A percentile compares a stretch with the other conserved stretches of the same genome.
These are phyloP conservation scores for Agrilus cyanescens DNA, from an alignment of 2,888 invertebrate genomes.

Conservation along the genomic window DNA sequence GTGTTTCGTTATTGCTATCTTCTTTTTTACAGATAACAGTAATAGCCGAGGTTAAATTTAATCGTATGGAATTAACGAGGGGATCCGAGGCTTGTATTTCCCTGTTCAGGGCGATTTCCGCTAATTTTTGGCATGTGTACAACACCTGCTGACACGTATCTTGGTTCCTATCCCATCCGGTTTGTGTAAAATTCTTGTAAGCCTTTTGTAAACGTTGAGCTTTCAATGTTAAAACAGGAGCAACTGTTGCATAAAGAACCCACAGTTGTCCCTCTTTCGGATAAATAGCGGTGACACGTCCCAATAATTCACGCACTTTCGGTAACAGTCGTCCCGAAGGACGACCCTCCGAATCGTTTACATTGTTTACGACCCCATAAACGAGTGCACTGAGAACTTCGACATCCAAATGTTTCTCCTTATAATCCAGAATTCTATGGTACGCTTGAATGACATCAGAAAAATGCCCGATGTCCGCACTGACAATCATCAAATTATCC, in stretches of 20 bases:
- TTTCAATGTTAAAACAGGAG: constrained; percentile 44
- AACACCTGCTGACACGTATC: constrained; percentile 50
- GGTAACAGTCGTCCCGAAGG: constrained; percentile 39
- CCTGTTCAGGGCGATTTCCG: constrained; percentile 44
- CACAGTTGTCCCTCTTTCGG: constrained; percentile 64
- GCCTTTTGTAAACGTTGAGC: constrained; percentile 68
- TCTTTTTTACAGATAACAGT: constrained; percentile 34
- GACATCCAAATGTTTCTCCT: constrained; percentile 63
- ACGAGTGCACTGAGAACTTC: constrained; percentile 64
- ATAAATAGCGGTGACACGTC: constrained; percentile 56
- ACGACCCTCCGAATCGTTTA: constrained; percentile 48
- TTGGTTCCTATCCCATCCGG: constrained; percentile 48
- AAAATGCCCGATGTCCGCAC: constrained; percentile 76
- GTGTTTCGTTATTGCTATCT: constrained; percentile 29
- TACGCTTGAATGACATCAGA: constrained; percentile 76
- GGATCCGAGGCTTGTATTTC: constrained; percentile 26
- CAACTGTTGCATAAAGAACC: constrained; percentile 68
- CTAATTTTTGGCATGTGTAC: constrained; percentile 45
- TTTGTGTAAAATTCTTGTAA: constrained; percentile 57
- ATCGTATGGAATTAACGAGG: constrained; percentile 25
- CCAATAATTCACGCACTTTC: constrained; percentile 56
- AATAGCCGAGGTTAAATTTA: constrained; percentile 30
- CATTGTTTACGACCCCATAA: constrained; percentile 52
- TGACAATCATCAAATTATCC: constrained; percentile 88
- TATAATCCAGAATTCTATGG: constrained; percentile 77